These are phyloP conservation scores for Griposia aprilina DNA, from an alignment of 2,888 invertebrate species.

Conservation along the genomic window DNA sequence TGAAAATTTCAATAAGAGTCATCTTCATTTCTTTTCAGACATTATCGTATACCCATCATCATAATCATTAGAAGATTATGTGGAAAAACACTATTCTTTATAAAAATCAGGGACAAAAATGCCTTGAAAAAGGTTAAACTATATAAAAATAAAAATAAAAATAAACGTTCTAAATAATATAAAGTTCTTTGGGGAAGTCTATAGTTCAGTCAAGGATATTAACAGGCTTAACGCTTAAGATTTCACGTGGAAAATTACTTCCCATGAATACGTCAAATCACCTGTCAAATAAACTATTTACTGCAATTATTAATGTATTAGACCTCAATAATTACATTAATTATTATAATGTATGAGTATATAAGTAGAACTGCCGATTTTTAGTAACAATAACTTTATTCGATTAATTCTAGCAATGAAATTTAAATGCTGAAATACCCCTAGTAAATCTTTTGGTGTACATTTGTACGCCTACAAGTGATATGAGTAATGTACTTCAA, in stretches of 20 bases:
- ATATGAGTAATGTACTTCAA: constrained; percentile 47
- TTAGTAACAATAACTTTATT: constrained; percentile 53
- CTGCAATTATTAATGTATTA: constrained; percentile 43
- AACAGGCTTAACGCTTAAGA: too few species aligned
- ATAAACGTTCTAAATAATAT: too few species aligned
- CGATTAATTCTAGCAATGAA: constrained; percentile 49
- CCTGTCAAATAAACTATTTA: constrained; percentile 19
- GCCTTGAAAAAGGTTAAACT: too few species aligned
- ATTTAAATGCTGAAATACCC: constrained; percentile 42
- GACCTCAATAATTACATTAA: constrained; percentile 41
- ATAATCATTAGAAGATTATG: too few species aligned
- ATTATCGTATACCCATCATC: too few species aligned
- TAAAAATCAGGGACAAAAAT: too few species aligned
- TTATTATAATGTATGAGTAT: constrained; percentile 21
- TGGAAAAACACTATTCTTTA: too few species aligned
- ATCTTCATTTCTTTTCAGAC: background rate
- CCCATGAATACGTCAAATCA: constrained; percentile 42
- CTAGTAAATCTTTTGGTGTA: constrained; percentile 40
- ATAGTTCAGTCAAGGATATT: too few species aligned
- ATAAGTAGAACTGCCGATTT: constrained; percentile 48
- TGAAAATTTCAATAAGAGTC: background rate
- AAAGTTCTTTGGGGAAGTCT: too few species aligned
- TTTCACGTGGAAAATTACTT: background rate
- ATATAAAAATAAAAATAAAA: too few species aligned
- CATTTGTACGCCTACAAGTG: constrained; percentile 22